phyloP scores from a whole-genome alignment of 2,888 invertebrate genomes.

The Leucophenga montana region DNA sequence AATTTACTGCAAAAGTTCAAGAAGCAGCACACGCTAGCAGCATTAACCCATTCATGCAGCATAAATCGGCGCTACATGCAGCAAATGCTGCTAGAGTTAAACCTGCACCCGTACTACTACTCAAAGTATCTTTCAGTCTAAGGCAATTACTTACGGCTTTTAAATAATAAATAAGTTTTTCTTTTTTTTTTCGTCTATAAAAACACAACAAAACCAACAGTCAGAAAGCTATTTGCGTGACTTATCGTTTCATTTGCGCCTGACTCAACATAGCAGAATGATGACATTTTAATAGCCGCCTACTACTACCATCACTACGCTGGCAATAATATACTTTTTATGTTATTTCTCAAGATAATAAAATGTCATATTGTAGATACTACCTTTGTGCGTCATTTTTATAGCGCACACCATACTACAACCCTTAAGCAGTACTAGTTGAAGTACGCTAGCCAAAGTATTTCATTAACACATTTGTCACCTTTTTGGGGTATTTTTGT shows the following conservation, averaged over 20 bases:
- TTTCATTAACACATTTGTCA: too few relatives aligned
- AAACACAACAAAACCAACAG: not conserved
- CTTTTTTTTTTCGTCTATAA: not conserved
- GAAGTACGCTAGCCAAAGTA: too few relatives aligned
- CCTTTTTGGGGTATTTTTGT: not conserved
- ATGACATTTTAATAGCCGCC: constrained; percentile 26
- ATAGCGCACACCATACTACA: not conserved
- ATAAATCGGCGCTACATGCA: too few relatives aligned
- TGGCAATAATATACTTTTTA: constrained; percentile 24
- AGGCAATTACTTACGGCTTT: constrained; percentile 3
- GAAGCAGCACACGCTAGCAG: too few relatives aligned
- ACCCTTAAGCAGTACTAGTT: not conserved
- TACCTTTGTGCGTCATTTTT: not conserved
- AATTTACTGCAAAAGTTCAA: too few relatives aligned
- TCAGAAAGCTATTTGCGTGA: constrained; percentile 16
- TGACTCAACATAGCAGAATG: not conserved
- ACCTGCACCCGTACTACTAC: too few relatives aligned
- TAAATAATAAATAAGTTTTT: constrained; percentile 25
- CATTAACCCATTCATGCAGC: not conserved
- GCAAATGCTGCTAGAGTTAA: too few relatives aligned
- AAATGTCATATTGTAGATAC: too few relatives aligned
- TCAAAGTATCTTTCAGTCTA: not conserved
- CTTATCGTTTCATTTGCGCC: constrained; percentile 19
- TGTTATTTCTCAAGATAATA: constrained; percentile 21
- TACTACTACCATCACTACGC: too few relatives aligned